Base-by-base conservation (phyloP, 2,113 vertebrate genomes). In the Trogon surrucura region DNA sequence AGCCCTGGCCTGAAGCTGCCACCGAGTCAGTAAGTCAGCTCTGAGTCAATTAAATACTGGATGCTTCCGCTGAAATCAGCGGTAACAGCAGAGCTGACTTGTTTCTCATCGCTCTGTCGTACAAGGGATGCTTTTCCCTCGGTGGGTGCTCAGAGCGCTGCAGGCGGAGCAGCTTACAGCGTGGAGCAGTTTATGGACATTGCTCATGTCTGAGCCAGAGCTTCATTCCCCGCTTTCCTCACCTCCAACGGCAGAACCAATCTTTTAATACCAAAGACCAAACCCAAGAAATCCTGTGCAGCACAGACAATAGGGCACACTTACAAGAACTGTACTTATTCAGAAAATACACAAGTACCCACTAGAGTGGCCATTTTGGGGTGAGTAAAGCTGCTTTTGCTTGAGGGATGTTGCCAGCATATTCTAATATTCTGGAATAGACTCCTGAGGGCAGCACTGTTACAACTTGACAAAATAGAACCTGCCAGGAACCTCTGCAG, bases 201-300 rank as follows among this genome's bases (percentile, higher is more conserved):
- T 48, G 10, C 27, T 75, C 10, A 5, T 14, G 47, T 32, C 45
- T 34, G 19, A 71, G 75, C 32, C 57, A 75, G 69, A 79, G 64
- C 25, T n/a, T 47, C 18, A 13, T 48, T 54, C 11, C 41, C 66
- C 0, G 0, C 19, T 57, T 58, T 34, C 14, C 22, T 70, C 21
- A 11, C 27, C n/a, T 67, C 18, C 20, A 20, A 0, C 7, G 61
- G 21, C 54, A 77, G 48, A 53, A 6, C 3, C 36, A 11, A 10
- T 21, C 61, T 61, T 57, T 45, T 51, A 36, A 45, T 58, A 36
- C 36, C 23, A 16, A 80, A 62, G 54, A 20, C 32, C 34, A 22
- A 44, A 75, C n/a, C 14, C 32, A 41, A 60, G 47, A 51, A 9
- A 30, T 34, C 25, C 47, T 57, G 20, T 61, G 54, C 47, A 51